Evolutionary conservation across 2,797 vertebrate species (phyloP).

Genomic region (Alcedo quadribrachys): DNA sequence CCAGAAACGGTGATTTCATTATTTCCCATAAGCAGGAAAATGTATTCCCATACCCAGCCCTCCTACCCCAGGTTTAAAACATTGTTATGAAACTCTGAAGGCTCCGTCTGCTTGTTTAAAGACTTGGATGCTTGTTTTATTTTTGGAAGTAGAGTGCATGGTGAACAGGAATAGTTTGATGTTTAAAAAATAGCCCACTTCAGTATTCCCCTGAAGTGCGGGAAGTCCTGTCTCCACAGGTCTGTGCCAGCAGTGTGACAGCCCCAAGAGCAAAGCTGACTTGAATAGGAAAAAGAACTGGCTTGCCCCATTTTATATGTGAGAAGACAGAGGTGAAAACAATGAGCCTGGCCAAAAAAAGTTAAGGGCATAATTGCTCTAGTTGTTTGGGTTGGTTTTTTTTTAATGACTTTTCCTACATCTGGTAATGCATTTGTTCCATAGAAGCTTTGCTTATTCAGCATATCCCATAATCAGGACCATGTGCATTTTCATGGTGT

Average conservation of each 20-base stretch:
- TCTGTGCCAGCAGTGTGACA: conserved; percentile 37
- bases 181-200: conserved; percentile 47
- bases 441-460: conserved; percentile 17
- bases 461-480: neutral
- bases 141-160: conserved; percentile 33
- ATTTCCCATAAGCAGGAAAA: conserved; percentile 18
- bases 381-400: neutral
- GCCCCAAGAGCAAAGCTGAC: neutral
- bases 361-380: neutral
- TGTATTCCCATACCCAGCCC: neutral
- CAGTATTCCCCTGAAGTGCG: conserved; percentile 34
- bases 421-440: neutral
- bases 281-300: conserved; percentile 11
- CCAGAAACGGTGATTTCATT: neutral
- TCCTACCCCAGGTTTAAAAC: conserved; percentile 4
- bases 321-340: conserved; percentile 28
- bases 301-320: neutral
- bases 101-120: neutral
- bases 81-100: conserved; percentile 43
- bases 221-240: conserved; percentile 33
- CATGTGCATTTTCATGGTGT: neutral
- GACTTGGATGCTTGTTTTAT: conserved; percentile 37
- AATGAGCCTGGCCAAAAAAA: neutral
- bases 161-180: conserved; percentile 50
- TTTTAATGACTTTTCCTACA: neutral